Evolutionary conservation across 2,797 vertebrate genomes (phyloP), one percentile per base, ranked within the genome.

Genomic region (Crenuchus spilurus): DNA sequence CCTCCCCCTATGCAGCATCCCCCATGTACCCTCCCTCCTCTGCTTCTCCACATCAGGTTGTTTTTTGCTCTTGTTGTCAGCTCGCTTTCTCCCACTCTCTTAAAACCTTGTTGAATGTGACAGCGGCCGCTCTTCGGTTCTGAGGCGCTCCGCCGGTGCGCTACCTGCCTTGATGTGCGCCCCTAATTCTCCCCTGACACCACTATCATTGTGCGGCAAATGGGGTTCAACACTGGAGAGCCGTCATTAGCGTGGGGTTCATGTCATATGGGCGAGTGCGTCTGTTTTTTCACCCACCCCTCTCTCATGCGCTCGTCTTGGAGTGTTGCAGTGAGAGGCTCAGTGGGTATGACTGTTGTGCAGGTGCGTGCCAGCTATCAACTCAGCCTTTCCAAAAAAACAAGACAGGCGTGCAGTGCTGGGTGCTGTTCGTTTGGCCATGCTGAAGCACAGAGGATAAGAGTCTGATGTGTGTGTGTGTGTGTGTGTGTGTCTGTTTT

Each of bases 31-130:
- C 44, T 54, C 52, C 20, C 39, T n/a, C 22, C 39, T 18, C 41
- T 18, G 39, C 20, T 31, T 63, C 35, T 46, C 58, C 48, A 54
- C 28, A 16, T 42, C 61, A 52, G 61, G 68, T 72, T 77, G 66
- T 74, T 73, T 74, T 31, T 76, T 51, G 58, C 68, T 31, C 74
- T 28, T 67, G 72, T 42, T 75, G 61, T 81, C 48, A 62, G 62
- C 26, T 61, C 61, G 57, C 46, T 49, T 76, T 77, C 26, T 54
- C 35, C 22, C 5, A 24, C 54, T 60, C 48, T 52, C 13, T 57
- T 69, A 77, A 69, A 74, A 42, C 65, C 22, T 69, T 55, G 42
- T 66, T 41, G 37, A 61, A 77, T 54, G 62, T 77, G 54, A 77
- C 52, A 72, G 26, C 10, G 48, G 35, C 52, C 39, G 54, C 31